Base-by-base conservation (phyloP, 2,888 invertebrate genomes). In the Tachina fera region DNA sequence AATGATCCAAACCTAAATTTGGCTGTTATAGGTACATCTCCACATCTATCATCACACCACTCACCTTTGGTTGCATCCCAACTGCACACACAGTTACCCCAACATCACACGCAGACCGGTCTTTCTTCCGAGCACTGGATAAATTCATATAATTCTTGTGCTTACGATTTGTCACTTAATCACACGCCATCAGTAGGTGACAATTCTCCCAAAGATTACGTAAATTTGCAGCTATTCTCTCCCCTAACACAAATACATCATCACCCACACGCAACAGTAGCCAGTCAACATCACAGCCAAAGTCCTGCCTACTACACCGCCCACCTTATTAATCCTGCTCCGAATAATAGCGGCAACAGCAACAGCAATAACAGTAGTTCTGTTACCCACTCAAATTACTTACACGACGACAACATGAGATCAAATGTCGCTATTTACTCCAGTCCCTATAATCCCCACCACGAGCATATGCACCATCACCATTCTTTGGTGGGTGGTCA, bases 391-490 rank as follows among this genome's bases (percentile, higher is more conserved):
- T 31, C 86, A 68, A 87, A 85, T 22, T 75, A 88, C 89, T 81
- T 80, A 68, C 76, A 79, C 63, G 87, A 88, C 84, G 88, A 88
- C 87, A 89, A 85, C 77, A 92, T 92, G 92, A 89, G 92, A 22
- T 92, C 90, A 75, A 92, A 90, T 83, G 89, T 92, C 76, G 87
- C 91, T 14, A 70, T 91, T 0, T 92, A 92, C 76, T 87, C 89
- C 67, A 84, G 89, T 16, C 88, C 9, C 87, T 88, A 22, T 87
- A 78, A 83, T 78, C 60, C 77, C 14, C 77, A 88, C 9, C 87
- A 86, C 13, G 87, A 88, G 9, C 65, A 83, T 39, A 84, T 87
- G 47, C 87, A 88, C 6, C 90, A 90, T n/a, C 89, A 90, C 31
- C 89, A 90, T 75, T 41, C 63, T 0, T 14, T 86, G 31, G 80